Percentiles rank a stretch among this genome's conserved stretches.
phyloP scores from a whole-genome alignment of 2,113 vertebrate species.

The Sisor rabdophorus region DNA sequence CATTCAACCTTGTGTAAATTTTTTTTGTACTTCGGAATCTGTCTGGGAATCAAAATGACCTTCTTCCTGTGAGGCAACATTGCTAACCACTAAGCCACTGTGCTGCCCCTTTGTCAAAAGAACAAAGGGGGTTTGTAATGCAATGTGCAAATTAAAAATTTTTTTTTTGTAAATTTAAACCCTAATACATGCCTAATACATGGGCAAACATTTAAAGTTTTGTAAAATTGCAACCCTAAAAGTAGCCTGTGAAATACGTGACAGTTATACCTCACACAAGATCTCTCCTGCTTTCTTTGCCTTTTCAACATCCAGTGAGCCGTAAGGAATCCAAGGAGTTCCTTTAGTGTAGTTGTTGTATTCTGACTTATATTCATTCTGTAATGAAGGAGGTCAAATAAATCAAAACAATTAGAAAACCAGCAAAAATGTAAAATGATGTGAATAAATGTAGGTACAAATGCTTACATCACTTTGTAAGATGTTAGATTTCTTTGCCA shows the following conservation, averaged over 20 bases:
- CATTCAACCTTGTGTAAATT: too few species aligned
- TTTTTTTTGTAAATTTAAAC: not conserved
- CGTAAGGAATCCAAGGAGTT: slow-evolving; percentile 77
- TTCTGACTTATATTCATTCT: slow-evolving; percentile 87
- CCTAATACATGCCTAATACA: not conserved
- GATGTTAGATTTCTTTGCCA: slow-evolving; percentile 79
- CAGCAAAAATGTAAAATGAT: not conserved
- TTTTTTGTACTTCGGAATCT: too few species aligned
- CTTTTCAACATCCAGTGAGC: slow-evolving; percentile 82
- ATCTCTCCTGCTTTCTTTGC: slow-evolving; percentile 80
- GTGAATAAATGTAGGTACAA: not conserved
- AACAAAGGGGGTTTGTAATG: too few species aligned
- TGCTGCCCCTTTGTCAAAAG: too few species aligned
- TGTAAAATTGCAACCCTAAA: not conserved
- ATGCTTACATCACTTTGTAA: slow-evolving; percentile 83
- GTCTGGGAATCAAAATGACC: too few species aligned
- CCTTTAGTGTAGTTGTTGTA: slow-evolving; percentile 84
- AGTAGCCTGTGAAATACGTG: not conserved
- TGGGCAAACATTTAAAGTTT: not conserved
- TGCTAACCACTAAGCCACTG: too few species aligned
- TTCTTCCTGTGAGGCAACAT: too few species aligned
- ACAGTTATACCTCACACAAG: slow-evolving; percentile 75
- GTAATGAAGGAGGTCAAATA: slow-evolving; percentile 35
- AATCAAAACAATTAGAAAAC: not conserved
- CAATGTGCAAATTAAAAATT: too few species aligned